Evolutionary conservation across 2,888 invertebrate species (phyloP).

Genomic region (Achlya flavicornis): DNA sequence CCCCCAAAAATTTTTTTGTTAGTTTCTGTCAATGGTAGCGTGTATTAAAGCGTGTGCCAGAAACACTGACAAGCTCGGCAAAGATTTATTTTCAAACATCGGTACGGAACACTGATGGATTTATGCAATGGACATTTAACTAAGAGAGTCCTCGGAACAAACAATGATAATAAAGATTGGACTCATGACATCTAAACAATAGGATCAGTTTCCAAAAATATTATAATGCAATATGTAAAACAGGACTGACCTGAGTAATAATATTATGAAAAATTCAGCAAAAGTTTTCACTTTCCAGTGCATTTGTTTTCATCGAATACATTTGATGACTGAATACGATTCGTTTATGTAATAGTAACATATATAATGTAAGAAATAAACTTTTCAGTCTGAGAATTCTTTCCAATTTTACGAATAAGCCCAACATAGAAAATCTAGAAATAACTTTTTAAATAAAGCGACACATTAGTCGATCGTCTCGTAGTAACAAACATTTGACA

Average conservation of each 20-base stretch:
- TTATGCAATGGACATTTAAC: conserved; percentile 23
- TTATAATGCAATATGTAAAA: neutral
- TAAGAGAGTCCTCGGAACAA: neutral
- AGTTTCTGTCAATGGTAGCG: conserved; percentile 48
- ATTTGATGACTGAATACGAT: neutral
- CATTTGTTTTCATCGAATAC: neutral
- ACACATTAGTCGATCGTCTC: conserved; percentile 72
- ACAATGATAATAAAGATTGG: neutral
- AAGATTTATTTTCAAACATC: neutral
- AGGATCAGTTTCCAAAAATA: neutral
- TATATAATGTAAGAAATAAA: neutral
- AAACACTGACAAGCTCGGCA: conserved; percentile 45
- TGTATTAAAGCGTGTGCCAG: conserved; percentile 49
- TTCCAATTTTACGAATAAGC: conserved; percentile 41
- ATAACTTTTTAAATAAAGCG: conserved; percentile 60
- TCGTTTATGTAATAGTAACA: neutral
- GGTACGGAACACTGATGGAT: conserved; percentile 36
- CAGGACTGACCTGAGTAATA: conserved; percentile 49
- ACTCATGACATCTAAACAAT: neutral
- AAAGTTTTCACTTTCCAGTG: conserved; percentile 24
- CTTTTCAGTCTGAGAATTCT: neutral
- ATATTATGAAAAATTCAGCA: conserved; percentile 30
- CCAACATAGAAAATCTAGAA: conserved; percentile 66
- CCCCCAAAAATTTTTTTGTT: conserved; percentile 36
- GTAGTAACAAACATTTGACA: conserved; percentile 62